Conservation (phyloP, 2,888 invertebrate species). For the Rapana venosa region DNA sequence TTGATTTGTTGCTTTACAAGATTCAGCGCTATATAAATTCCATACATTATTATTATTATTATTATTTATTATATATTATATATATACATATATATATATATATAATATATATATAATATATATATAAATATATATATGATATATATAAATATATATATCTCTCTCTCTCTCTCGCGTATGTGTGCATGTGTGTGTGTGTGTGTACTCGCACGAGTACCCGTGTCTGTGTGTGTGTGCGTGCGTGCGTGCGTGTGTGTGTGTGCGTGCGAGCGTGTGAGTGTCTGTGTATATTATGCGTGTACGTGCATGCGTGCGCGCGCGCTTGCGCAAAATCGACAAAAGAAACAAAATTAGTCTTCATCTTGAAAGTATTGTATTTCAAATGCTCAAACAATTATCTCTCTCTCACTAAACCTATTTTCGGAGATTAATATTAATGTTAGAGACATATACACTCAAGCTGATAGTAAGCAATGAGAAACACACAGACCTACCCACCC, state of each 20-base stretch:
- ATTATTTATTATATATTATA: no score
- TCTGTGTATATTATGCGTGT: conserved; percentile 7
- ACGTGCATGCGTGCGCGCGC: neutral
- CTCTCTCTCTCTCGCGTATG: no score
- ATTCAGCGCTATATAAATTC: no score
- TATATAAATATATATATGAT: neutral
- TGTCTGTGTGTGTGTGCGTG: neutral
- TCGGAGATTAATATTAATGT: neutral
- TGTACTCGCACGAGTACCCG: no score
- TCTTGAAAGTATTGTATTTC: neutral
- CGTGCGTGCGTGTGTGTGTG: neutral
- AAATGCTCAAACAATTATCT: neutral
- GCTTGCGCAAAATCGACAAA: neutral
- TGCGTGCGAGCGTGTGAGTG: conserved; percentile 14
- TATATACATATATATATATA: no score
- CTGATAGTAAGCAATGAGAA: neutral
- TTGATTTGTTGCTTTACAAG: no score
- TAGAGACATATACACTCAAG: neutral
- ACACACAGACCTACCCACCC: neutral
- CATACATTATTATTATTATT: no score
- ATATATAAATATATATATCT: no score
- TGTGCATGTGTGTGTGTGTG: no score
- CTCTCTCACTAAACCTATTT: neutral
- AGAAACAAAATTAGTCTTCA: neutral
- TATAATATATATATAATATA: neutral